Conservation (phyloP, 1,140 invertebrate species). For the Diorhabda elongata region DNA sequence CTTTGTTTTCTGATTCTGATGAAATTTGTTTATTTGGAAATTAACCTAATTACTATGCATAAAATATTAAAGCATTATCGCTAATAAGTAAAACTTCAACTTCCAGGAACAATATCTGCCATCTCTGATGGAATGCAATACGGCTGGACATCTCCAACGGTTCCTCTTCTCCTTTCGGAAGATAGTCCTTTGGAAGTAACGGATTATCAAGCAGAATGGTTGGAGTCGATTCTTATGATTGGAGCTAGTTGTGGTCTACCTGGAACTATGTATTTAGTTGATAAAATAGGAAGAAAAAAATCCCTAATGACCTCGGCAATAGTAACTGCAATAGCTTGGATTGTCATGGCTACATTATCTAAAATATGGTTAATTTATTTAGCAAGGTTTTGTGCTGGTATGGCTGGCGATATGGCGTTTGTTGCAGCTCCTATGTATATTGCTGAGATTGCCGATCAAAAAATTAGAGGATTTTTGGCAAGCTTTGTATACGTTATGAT, state of each 20-base stretch:
- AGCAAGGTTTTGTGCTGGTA: constrained; percentile 47
- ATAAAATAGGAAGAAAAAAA: constrained; percentile 60
- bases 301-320: constrained; percentile 53
- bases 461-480: constrained; percentile 39
- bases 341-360: constrained; percentile 51
- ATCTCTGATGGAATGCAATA: constrained; percentile 38
- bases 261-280: constrained; percentile 52
- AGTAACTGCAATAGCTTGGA: constrained; percentile 62
- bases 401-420: constrained; percentile 38
- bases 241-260: constrained; percentile 60
- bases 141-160: constrained; percentile 31
- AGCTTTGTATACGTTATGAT: constrained; percentile 41
- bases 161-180: constrained; percentile 49
- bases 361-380: constrained; percentile 49
- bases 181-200: constrained; percentile 40
- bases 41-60: too few species aligned
- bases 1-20: too few species aligned
- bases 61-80: too few species aligned
- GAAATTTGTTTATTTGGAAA: too few species aligned
- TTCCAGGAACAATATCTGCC: constrained; percentile 34
- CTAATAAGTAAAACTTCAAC: neutral
- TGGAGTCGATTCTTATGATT: constrained; percentile 58
- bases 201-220: constrained; percentile 50
- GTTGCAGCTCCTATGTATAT: constrained; percentile 43
- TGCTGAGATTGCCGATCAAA: constrained; percentile 43